These are phyloP conservation scores for Andrena fulva DNA, from an alignment of 2,888 invertebrate genomes.

Conservation along the genomic window DNA sequence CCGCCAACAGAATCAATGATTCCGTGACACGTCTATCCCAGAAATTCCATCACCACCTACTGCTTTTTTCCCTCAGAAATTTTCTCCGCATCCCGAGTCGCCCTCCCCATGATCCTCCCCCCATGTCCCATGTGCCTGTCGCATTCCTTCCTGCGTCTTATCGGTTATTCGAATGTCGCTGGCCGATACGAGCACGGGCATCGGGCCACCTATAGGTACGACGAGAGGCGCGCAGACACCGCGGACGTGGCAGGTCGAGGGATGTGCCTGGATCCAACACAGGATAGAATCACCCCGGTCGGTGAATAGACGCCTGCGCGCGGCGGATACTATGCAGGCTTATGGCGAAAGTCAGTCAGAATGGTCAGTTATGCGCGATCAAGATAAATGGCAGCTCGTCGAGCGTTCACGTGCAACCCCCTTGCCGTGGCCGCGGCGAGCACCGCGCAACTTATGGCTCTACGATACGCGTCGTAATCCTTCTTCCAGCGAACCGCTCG, in stretches of 20 bases:
- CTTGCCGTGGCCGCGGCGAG: conserved; percentile 13
- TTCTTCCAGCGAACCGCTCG: conserved; percentile 23
- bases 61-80: no score
- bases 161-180: conserved; percentile 43
- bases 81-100: background rate
- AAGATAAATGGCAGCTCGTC: conserved; percentile 53
- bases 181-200: conserved; percentile 30
- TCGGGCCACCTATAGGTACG: conserved; percentile 31
- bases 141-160: conserved; percentile 19
- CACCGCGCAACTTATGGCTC: conserved; percentile 35
- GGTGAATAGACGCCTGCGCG: conserved; percentile 43
- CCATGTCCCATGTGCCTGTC: background rate
- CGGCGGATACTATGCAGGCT: conserved; percentile 29
- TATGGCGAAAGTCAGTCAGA: conserved; percentile 48
- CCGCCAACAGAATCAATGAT: no score
- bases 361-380: conserved; percentile 61
- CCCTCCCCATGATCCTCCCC: background rate
- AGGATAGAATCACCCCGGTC: conserved; percentile 44
- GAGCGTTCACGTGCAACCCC: conserved; percentile 21
- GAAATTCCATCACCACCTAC: no score
- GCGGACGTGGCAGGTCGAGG: conserved; percentile 24
- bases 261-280: conserved; percentile 35
- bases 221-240: background rate
- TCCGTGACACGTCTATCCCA: no score
- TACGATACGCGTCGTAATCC: conserved; percentile 31